These are phyloP conservation scores for Ornithorhynchus anatinus DNA, from an alignment of 2,113 vertebrate species.

Conservation along the genomic window DNA sequence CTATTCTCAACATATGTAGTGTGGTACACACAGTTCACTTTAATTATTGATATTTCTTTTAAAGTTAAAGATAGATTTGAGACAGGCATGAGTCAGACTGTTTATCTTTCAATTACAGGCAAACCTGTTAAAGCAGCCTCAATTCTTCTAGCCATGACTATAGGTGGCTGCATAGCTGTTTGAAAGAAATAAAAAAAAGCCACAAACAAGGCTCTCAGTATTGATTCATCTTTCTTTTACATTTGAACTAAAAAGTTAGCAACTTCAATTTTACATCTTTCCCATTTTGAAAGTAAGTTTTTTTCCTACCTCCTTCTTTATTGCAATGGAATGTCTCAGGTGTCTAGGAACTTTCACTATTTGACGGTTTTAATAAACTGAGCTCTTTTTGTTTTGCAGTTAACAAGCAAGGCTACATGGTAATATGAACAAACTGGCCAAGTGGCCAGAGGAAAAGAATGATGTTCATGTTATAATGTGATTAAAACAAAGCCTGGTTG, in stretches of 20 bases:
- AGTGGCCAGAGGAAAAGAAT: no score
- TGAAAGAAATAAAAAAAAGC: background rate
- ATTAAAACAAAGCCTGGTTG: no score
- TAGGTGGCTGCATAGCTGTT: background rate
- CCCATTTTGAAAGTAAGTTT: background rate
- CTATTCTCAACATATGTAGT: background rate
- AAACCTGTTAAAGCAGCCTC: background rate
- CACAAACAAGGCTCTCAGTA: background rate
- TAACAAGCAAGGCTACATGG: no score
- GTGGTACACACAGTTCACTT: background rate
- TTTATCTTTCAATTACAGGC: conserved; percentile 39
- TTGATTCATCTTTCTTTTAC: background rate
- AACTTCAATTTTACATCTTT: background rate
- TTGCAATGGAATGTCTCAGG: background rate
- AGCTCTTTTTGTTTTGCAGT: background rate
- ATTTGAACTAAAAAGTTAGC: no score
- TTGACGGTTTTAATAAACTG: background rate
- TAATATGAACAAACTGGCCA: no score
- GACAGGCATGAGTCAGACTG: background rate
- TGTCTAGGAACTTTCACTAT: background rate
- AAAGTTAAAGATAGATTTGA: conserved; percentile 37
- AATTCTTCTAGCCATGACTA: background rate
- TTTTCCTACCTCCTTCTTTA: background rate
- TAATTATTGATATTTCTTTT: conserved; percentile 30
- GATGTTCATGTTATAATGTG: no score